These are phyloP conservation scores for Pocillopora meandrina DNA, from an alignment of 92 coral and sea anemone species.

Conservation along the genomic window DNA sequence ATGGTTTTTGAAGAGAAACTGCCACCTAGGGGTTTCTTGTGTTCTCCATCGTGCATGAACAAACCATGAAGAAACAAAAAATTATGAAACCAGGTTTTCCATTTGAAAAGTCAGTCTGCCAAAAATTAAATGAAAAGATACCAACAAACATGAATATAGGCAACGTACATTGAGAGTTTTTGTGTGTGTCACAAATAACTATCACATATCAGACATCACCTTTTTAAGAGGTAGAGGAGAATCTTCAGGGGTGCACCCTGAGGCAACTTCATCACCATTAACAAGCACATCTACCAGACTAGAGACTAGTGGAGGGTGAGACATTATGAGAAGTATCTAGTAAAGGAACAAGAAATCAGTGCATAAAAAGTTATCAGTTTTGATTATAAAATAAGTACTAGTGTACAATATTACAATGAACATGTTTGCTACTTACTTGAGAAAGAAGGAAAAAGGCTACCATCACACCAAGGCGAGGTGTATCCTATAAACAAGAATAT, in stretches of 20 bases:
- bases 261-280: conserved; percentile 91
- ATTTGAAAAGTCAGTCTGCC: too few species aligned
- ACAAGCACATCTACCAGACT: conserved; percentile 89
- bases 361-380: not conserved
- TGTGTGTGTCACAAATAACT: not conserved
- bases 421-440: conserved; percentile 57
- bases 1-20: too few species aligned
- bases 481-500: conserved; percentile 21
- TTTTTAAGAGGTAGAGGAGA: conserved; percentile 86
- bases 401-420: not conserved
- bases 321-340: conserved; percentile 86
- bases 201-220: conserved; percentile 39
- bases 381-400: too few species aligned
- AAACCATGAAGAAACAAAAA: too few species aligned
- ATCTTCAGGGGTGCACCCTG: conserved; percentile 76
- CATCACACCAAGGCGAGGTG: conserved; percentile 64
- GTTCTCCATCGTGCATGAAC: too few species aligned
- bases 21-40: too few species aligned
- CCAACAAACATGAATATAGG: too few species aligned
- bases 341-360: not conserved
- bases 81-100: too few species aligned
- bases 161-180: too few species aligned
- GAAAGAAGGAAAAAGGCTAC: conserved; percentile 82
- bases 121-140: too few species aligned
- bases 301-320: conserved; percentile 94